phyloP scores from a whole-genome alignment of 2,113 vertebrate species.

The Sorex araneus region DNA sequence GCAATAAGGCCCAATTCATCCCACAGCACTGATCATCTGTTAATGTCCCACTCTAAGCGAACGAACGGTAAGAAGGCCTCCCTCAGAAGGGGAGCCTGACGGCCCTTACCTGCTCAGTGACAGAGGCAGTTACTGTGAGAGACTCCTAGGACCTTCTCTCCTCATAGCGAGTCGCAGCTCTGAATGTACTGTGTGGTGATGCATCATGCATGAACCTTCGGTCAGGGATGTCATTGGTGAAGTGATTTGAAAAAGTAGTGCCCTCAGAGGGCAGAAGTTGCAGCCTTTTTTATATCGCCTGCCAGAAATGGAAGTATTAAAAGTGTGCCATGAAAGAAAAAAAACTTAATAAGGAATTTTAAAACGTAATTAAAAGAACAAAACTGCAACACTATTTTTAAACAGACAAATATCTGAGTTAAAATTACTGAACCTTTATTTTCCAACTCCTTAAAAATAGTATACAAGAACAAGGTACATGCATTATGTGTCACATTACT shows the following conservation, averaged over 20 bases:
- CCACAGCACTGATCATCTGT: slow-evolving; percentile 91
- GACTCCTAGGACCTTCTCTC: slow-evolving; percentile 90
- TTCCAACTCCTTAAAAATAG: slow-evolving; percentile 88
- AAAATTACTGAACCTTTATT: slow-evolving; percentile 88
- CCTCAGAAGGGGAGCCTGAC: slow-evolving; percentile 88
- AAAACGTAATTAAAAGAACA: slow-evolving; percentile 87
- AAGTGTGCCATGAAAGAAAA: slow-evolving; percentile 90
- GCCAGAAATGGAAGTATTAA: slow-evolving; percentile 90
- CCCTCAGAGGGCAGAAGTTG: slow-evolving; percentile 89
- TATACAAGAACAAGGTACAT: slow-evolving; percentile 92
- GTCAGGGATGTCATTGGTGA: slow-evolving; percentile 91
- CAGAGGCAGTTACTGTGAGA: slow-evolving; percentile 93
- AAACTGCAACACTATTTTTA: slow-evolving; percentile 90
- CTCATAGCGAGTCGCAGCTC: slow-evolving; percentile 89
- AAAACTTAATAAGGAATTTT: slow-evolving; percentile 82
- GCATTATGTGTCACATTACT: slow-evolving; percentile 95
- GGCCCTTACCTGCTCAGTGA: slow-evolving; percentile 89
- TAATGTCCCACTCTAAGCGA: slow-evolving; percentile 88
- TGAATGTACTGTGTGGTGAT: slow-evolving; percentile 95
- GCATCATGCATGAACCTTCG: slow-evolving; percentile 93
- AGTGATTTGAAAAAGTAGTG: slow-evolving; percentile 90
- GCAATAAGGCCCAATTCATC: slow-evolving; percentile 95
- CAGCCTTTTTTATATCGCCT: slow-evolving; percentile 90
- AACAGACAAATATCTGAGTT: slow-evolving; percentile 83
- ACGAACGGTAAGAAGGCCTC: slow-evolving; percentile 93